Evolutionary conservation across 1,140 invertebrate genomes (phyloP), one percentile per base, ranked within the genome.

Genomic region (Lasioglossum albipes): DNA sequence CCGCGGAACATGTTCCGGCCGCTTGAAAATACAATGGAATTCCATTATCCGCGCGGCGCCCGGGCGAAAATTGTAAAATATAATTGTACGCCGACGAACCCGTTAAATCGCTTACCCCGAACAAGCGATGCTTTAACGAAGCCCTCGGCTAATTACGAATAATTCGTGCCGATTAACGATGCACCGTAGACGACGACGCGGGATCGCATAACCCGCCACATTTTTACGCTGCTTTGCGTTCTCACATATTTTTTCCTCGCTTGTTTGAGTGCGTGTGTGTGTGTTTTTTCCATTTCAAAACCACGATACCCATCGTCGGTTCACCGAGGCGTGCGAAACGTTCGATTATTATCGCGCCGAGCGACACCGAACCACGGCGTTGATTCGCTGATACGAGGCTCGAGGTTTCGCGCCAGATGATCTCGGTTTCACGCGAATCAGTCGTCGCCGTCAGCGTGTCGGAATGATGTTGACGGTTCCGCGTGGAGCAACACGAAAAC

Each of bases 91-190:
- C 36, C 69, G 69, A n/a, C 54, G 69, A 41, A 41, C 31, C 69
- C 69, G 61, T 65, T 73, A 52, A 79, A 74, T 70, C 62, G 77
- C 49, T 54, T 54, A 62, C 41, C 9, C 36, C 22, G 70, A 57
- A 79, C 62, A 74, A 67, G 77, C 70, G 70, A 74, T 20, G 61
- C 49, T 79, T 79, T 79, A 79, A 79, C 77, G 77, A 79, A 74
- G n/a, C 49, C 16, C n/a, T 16, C 61, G 27, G 41, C 52, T 79
- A 79, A 79, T 74, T 79, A 79, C 71, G 12, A 36, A 59, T 54
- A 65, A 79, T 79, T 42, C 27, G 13, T 22, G 62, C 7, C 71
- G 61, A 74, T 79, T 79, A 79, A 66, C 65, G 77, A 49, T 59
- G 54, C 70, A 65, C 20, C 49, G 20, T 54, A 31, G 69, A 65